Conservation (phyloP, 2,113 vertebrate genomes). For the Cyrtonyx montezumae region DNA sequence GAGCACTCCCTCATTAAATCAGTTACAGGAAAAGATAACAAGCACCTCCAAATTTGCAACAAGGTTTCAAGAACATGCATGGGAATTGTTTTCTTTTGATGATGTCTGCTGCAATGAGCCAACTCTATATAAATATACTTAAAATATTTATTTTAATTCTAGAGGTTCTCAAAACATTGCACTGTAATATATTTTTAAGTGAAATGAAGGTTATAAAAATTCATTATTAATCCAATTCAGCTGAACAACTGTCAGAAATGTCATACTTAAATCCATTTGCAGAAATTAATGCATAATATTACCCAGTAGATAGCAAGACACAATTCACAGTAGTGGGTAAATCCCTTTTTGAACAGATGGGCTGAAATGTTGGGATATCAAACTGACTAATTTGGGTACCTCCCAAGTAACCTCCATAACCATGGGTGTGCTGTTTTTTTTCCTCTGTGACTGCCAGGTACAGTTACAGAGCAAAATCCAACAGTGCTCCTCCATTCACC, state of each 20-base stretch:
- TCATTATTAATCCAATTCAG: slow-evolving; percentile 62
- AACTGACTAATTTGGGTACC: slow-evolving; percentile 63
- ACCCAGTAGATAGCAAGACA: slow-evolving; percentile 28
- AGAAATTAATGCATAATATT: slow-evolving; percentile 61
- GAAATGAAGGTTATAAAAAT: slow-evolving; percentile 55
- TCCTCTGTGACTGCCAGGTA: slow-evolving; percentile 14
- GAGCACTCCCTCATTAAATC: neutral
- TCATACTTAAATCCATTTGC: slow-evolving; percentile 61
- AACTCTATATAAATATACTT: slow-evolving; percentile 16
- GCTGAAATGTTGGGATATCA: slow-evolving; percentile 55
- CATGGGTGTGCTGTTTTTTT: slow-evolving; percentile 28
- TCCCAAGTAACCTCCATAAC: slow-evolving; percentile 62
- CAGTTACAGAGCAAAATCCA: neutral
- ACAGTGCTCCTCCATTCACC: neutral
- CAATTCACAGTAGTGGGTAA: slow-evolving; percentile 33
- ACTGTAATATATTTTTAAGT: slow-evolving; percentile 32
- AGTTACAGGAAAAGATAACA: neutral
- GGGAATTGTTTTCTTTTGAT: neutral
- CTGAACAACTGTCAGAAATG: slow-evolving; percentile 65
- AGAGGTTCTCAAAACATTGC: neutral
- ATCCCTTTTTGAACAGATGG: slow-evolving; percentile 70
- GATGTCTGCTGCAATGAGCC: neutral
- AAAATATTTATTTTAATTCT: slow-evolving; percentile 11
- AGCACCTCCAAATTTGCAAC: neutral
- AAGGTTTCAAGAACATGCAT: neutral